A percentile compares a stretch with the other conserved stretches of the same genome.
phyloP scores from a whole-genome alignment of 2,113 vertebrate species.

The Galeopterus variegatus region DNA sequence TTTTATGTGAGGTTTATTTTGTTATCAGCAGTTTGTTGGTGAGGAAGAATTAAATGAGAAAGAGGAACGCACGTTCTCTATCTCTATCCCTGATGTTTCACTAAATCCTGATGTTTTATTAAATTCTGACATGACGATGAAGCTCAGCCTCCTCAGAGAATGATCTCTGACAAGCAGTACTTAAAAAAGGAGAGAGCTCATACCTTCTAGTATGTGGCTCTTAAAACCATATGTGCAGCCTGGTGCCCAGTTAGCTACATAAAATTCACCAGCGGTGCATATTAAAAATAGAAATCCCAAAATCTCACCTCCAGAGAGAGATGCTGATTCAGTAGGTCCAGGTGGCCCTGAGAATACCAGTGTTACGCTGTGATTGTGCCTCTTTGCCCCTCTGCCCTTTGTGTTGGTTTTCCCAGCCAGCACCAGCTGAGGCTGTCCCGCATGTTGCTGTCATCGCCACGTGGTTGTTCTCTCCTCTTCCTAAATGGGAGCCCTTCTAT shows the following conservation, averaged over 20 bases:
- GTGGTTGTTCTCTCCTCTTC: background rate
- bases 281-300: conserved; percentile 34
- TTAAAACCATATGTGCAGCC: background rate
- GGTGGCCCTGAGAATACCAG: background rate
- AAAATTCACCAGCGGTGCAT: background rate
- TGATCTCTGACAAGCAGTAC: background rate
- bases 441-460: background rate
- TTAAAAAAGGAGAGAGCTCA: background rate
- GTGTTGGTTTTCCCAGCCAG: background rate
- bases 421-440: fast-evolving
- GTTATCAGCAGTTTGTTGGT: background rate
- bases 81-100: background rate
- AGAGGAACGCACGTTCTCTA: background rate
- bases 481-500: background rate
- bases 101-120: background rate
- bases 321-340: background rate
- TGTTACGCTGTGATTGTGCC: no score
- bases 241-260: background rate
- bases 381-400: background rate
- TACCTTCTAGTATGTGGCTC: background rate
- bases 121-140: background rate
- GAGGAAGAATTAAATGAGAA: background rate
- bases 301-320: background rate
- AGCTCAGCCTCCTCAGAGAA: background rate
- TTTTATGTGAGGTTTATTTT: background rate